Conservation (phyloP, 2,797 vertebrate species). For the Neostethus bicornis region DNA sequence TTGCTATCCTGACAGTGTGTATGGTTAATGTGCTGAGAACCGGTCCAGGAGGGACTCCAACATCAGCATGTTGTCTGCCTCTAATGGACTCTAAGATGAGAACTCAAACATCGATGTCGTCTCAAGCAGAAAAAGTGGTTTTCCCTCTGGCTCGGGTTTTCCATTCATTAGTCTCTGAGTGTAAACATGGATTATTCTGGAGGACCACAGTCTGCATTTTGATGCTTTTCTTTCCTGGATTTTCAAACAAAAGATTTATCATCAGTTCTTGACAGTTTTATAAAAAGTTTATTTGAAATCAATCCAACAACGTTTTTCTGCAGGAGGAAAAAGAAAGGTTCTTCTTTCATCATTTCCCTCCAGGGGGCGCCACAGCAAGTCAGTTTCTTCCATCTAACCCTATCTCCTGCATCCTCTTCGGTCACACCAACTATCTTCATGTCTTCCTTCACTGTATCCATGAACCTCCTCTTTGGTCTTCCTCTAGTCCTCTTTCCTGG, state of each 20-base stretch:
- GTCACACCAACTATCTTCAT: too few relatives aligned
- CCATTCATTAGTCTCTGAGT: slow-evolving; percentile 2
- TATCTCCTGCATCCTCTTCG: too few relatives aligned
- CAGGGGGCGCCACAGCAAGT: too few relatives aligned
- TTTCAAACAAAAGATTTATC: not conserved
- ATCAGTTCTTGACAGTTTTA: not conserved
- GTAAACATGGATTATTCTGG: not conserved
- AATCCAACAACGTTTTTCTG: too few relatives aligned
- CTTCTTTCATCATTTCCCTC: too few relatives aligned
- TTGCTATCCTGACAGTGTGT: slow-evolving; percentile 41
- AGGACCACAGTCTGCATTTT: not conserved
- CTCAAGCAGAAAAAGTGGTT: not conserved
- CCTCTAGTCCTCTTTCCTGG: too few relatives aligned
- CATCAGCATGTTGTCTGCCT: slow-evolving; percentile 19
- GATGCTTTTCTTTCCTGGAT: not conserved
- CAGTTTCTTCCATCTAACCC: too few relatives aligned
- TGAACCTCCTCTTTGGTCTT: too few relatives aligned
- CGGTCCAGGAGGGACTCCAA: slow-evolving; percentile 20
- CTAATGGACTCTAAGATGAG: slow-evolving; percentile 25
- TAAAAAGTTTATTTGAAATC: not conserved
- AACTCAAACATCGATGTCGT: slow-evolving; percentile 16
- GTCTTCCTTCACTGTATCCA: too few relatives aligned
- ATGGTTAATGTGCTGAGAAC: slow-evolving; percentile 51
- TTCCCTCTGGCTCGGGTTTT: not conserved
- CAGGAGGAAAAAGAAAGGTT: too few relatives aligned